Evolutionary conservation across 2,113 vertebrate genomes (phyloP), one percentile per base, ranked within the genome.

Genomic region (Thunnus maccoyii): DNA sequence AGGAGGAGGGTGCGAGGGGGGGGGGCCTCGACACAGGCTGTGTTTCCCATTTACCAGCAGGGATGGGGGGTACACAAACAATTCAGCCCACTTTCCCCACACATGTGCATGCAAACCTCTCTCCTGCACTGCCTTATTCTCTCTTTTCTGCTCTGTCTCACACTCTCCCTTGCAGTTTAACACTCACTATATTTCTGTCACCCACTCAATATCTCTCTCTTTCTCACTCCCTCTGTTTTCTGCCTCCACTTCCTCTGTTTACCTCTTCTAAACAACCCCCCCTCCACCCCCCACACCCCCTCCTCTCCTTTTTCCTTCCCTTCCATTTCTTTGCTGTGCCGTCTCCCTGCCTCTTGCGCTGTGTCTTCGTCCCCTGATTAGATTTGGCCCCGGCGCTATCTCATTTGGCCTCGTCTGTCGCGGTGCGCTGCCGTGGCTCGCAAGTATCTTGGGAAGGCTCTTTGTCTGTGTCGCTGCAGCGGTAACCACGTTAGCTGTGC

Each of bases 401-500:
- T 89, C 83, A 92, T 94, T 91, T 91, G 81, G 76, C 76, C 73
- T 56, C 62, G 77, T 87, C 85, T 85, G 83, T 75, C 67, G 74
- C 66, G 2, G 52, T 46, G 71, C 12, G 62, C 65, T 72, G 75
- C 74, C 72, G 48, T 15, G 72, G 72, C 63, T 78, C 14, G 27
- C 84, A 72, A 82, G 86, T 61, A 80, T 66, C 90, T 77, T 83
- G 86, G 87, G 92, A 90, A 76, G 84, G 79, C 76, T 86, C 76
- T 66, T 63, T 41, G 80, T 76, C 80, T 81, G 83, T 55, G 84
- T 80, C 32, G 81, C 79, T 47, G 70, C 67, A 62, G 85, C 72
- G n/a, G 60, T 94, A 94, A 93, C 92, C 54, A 44, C 18, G 89
- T 94, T 94, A 93, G 85, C 69, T 15, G 60, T 88, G 86, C 87